Conservation (phyloP, 1,140 invertebrate species). For the Triops longicaudatus region DNA sequence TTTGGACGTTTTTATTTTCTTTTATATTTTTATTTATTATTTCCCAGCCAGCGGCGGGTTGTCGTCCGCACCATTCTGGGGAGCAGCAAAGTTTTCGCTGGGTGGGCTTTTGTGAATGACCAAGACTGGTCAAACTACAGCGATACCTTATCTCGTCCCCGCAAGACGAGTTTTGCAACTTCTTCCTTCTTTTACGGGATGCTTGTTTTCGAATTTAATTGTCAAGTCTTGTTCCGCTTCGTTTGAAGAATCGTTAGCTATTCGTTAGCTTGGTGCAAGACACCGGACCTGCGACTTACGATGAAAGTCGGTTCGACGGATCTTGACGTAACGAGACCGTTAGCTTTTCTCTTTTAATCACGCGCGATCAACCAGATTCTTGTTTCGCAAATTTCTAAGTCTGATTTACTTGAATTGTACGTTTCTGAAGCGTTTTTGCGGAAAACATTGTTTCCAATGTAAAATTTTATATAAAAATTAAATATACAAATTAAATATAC, state of each 20-base stretch:
- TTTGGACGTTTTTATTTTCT: not conserved
- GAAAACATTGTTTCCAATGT: too few relatives aligned
- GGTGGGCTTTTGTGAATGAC: conserved; percentile 9
- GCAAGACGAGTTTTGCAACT: not conserved
- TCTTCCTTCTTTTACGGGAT: not conserved
- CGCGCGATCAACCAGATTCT: too few relatives aligned
- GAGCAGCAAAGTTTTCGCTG: not conserved
- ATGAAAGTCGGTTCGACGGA: too few relatives aligned
- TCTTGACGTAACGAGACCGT: too few relatives aligned
- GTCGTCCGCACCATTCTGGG: too few relatives aligned
- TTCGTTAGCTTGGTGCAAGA: not conserved
- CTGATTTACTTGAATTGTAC: too few relatives aligned
- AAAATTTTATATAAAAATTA: too few relatives aligned
- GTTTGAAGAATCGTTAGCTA: not conserved
- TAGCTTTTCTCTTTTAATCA: too few relatives aligned
- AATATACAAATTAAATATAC: too few relatives aligned
- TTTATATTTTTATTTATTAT: not conserved
- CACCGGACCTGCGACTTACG: too few relatives aligned
- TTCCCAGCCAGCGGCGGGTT: not conserved
- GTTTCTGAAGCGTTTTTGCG: too few relatives aligned
- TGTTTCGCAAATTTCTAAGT: too few relatives aligned
- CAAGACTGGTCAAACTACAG: not conserved
- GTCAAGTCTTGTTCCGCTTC: not conserved
- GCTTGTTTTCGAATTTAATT: not conserved
- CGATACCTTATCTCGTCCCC: not conserved